These are phyloP conservation scores for Pantherophis alleghaniensis DNA, from an alignment of 2,797 vertebrate species.

Conservation along the genomic window DNA sequence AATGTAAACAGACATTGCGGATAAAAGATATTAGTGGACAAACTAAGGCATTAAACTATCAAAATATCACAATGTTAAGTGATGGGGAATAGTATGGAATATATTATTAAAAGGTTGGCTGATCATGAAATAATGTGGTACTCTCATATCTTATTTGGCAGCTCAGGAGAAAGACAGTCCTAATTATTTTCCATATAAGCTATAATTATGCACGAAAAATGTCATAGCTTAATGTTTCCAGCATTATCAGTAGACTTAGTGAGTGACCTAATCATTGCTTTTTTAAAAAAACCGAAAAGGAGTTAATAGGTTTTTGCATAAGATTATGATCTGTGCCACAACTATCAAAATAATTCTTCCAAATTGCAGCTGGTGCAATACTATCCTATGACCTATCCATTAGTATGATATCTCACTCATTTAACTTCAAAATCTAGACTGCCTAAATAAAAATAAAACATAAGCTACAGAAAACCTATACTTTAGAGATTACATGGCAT, in stretches of 20 bases:
- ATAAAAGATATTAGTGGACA: not conserved
- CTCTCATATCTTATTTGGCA: not conserved
- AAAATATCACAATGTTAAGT: not conserved
- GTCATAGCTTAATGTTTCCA: slow-evolving; percentile 28
- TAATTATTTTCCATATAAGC: slow-evolving; percentile 17
- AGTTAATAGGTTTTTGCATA: not conserved
- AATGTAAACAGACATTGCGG: not conserved
- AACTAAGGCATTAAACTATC: slow-evolving; percentile 1
- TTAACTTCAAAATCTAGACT: rapidly evolving
- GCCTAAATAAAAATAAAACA: not conserved
- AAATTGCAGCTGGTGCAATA: slow-evolving; percentile 15
- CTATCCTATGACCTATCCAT: not conserved
- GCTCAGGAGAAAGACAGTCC: not conserved
- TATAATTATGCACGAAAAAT: slow-evolving; percentile 2
- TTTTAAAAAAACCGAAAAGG: not conserved
- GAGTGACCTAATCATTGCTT: not conserved
- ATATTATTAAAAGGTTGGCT: not conserved
- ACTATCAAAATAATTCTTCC: slow-evolving; percentile 18
- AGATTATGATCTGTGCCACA: slow-evolving; percentile 12
- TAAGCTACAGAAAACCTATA: not conserved
- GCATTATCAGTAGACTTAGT: slow-evolving; percentile 2
- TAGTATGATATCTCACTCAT: not conserved
- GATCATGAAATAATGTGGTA: not conserved
- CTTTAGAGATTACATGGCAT: not conserved
- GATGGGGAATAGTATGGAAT: not conserved